These are phyloP conservation scores for Ennomos erosarius DNA, from an alignment of 2,888 invertebrate species.

Conservation along the genomic window DNA sequence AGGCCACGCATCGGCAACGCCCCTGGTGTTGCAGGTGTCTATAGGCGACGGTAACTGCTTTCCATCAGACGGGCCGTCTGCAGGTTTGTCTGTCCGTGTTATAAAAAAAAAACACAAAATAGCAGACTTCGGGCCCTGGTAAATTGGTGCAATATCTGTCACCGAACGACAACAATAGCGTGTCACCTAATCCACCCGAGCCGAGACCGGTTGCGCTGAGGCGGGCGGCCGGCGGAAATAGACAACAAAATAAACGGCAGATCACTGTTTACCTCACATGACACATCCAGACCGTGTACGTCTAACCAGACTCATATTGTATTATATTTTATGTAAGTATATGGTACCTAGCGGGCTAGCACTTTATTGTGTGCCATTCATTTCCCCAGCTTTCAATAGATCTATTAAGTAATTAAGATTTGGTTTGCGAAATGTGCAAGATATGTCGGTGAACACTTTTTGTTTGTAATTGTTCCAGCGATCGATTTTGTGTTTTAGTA, in stretches of 20 bases:
- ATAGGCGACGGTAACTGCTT: no score
- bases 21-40: no score
- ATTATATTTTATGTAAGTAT: conserved; percentile 10
- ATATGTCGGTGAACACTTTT: conserved; percentile 7
- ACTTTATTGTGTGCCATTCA: conserved; percentile 35
- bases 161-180: conserved; percentile 29
- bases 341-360: no score
- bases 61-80: no score
- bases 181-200: conserved; percentile 28
- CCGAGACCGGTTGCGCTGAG: conserved; percentile 7
- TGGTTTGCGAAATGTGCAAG: conserved; percentile 9
- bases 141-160: conserved; percentile 33
- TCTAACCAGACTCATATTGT: conserved; percentile 23
- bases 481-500: no score
- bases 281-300: conserved; percentile 36
- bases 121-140: no score
- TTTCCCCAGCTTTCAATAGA: conserved; percentile 16
- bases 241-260: conserved; percentile 34
- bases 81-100: no score
- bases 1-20: no score
- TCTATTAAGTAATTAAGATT: conserved; percentile 18
- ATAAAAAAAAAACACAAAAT: no score
- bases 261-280: conserved; percentile 26
- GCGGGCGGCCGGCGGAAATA: conserved; percentile 27
- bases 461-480: conserved; percentile 7